Evolutionary conservation across 2,888 invertebrate genomes (phyloP).

Genomic region (Drosophila mulleri): DNA sequence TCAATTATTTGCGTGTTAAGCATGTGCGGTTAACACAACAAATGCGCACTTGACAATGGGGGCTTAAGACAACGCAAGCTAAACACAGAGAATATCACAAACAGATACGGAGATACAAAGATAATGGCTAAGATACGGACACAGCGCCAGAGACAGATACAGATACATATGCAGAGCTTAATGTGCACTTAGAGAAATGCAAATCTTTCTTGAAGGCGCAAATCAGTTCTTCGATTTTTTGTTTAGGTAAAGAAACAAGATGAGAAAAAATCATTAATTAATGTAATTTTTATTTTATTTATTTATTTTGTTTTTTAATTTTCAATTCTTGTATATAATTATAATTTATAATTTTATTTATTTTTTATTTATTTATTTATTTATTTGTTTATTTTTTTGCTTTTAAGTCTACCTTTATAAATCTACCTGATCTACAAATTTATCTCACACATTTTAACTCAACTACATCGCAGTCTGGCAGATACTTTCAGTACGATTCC

Average conservation of each 20-base stretch:
- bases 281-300: no score
- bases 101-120: constrained; percentile 2
- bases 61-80: constrained; percentile 22
- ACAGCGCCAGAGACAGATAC: neutral
- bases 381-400: no score
- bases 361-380: no score
- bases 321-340: no score
- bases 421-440: neutral
- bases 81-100: constrained; percentile 6
- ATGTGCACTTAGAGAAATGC: neutral
- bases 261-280: no score
- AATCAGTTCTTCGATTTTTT: no score
- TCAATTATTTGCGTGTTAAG: constrained; percentile 72
- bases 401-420: no score
- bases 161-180: neutral
- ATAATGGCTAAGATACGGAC: neutral
- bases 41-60: constrained; percentile 47
- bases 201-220: neutral
- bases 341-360: neutral
- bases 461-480: neutral
- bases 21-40: constrained; percentile 64
- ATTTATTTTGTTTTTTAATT: no score
- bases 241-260: no score
- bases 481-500: neutral
- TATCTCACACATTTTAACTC: neutral